Percentiles rank a stretch among this genome's conserved stretches.
Conservation (phyloP, 2,888 invertebrate genomes). For the Diploptera punctata region DNA sequence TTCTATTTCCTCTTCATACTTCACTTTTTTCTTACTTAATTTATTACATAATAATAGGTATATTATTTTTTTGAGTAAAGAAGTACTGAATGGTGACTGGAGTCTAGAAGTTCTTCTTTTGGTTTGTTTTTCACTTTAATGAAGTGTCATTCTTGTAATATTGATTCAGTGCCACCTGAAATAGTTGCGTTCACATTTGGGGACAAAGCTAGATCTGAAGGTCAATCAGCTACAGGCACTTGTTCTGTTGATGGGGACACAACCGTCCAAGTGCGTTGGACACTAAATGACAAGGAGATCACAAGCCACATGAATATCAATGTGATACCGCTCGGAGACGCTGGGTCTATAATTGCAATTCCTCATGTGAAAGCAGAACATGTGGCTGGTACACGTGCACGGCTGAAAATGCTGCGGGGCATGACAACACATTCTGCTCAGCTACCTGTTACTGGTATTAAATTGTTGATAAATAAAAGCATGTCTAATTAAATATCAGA, state of each 20-base stretch:
- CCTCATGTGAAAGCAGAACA: conserved; percentile 68
- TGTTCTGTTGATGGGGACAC: conserved; percentile 71
- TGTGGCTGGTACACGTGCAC: conserved; percentile 70
- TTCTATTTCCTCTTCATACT: too few species aligned
- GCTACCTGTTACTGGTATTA: conserved; percentile 70
- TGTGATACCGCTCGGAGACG: conserved; percentile 53
- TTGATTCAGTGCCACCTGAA: conserved; percentile 58
- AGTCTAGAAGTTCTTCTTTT: too few species aligned
- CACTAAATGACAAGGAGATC: conserved; percentile 63
- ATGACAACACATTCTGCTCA: conserved; percentile 65
- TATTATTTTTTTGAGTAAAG: too few species aligned
- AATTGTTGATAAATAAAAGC: too few species aligned
- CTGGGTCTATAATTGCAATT: conserved; percentile 63
- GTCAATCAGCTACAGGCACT: conserved; percentile 56
- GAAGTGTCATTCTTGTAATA: too few species aligned
- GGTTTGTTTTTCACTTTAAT: too few species aligned
- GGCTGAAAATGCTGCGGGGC: conserved; percentile 69
- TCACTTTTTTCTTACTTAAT: too few species aligned
- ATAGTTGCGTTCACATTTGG: conserved; percentile 64
- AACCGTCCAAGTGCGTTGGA: conserved; percentile 78
- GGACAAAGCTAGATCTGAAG: conserved; percentile 64
- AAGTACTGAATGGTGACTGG: too few species aligned
- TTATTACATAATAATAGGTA: too few species aligned
- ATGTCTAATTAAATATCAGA: too few species aligned
- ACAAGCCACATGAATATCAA: conserved; percentile 51